A percentile compares a stretch with the other conserved stretches of the same genome.
Evolutionary conservation across 2,113 vertebrate species (phyloP).

Genomic region (Lathamus discolor): DNA sequence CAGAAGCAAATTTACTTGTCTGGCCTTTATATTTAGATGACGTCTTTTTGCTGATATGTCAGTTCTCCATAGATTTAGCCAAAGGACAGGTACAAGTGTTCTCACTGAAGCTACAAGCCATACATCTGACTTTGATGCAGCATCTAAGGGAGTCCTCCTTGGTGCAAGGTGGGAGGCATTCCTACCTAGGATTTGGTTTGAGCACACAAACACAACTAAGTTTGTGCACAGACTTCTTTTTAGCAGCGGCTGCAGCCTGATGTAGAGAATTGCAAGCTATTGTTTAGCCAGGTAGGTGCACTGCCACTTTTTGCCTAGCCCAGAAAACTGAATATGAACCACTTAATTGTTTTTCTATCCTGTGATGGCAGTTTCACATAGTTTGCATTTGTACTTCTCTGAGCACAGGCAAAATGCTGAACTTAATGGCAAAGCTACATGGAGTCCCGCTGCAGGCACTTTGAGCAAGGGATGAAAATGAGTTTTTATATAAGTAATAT

Average conservation of each 20-base stretch:
- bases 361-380: not conserved
- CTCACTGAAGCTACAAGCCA: not conserved
- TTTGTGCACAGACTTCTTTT: not conserved
- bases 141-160: not conserved
- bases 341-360: not conserved
- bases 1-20: not conserved
- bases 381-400: not conserved
- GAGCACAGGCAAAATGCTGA: not conserved
- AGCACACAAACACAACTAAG: not conserved
- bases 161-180: not conserved
- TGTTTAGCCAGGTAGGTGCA: not conserved
- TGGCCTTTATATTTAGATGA: not conserved
- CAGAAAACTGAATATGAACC: not conserved
- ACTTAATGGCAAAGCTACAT: not conserved
- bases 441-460: not conserved
- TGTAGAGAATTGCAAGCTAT: not conserved
- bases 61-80: not conserved
- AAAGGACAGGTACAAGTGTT: not conserved
- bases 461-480: not conserved
- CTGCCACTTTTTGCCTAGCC: not conserved
- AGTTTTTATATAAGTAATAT: not conserved
- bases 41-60: not conserved
- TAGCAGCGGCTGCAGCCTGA: not conserved
- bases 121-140: not conserved
- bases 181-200: not conserved